Percentiles rank a stretch among this genome's conserved stretches.
Conservation (phyloP, 2,888 invertebrate genomes). For the Doris montereyensis region DNA sequence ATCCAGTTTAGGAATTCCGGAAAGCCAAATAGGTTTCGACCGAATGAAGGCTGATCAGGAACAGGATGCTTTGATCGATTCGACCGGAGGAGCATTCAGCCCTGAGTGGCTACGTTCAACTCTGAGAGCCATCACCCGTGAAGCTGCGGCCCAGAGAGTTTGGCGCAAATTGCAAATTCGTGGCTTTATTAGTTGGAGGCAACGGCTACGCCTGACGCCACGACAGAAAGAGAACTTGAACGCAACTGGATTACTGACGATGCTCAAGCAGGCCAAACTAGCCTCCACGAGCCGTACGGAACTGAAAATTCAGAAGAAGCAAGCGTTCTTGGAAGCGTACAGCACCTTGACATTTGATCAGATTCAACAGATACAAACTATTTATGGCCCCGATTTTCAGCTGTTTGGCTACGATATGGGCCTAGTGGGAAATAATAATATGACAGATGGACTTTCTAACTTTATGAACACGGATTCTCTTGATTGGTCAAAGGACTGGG, state of each 20-base stretch:
- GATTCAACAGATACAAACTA: not conserved
- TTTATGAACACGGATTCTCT: not conserved
- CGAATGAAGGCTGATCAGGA: not conserved
- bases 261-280: not conserved
- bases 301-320: slow-evolving; percentile 8
- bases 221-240: not conserved
- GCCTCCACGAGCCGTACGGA: not conserved
- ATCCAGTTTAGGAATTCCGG: not conserved
- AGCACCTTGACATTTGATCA: not conserved
- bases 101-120: not conserved
- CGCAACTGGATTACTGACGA: not conserved
- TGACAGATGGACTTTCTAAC: not conserved
- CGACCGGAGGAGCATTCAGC: slow-evolving; percentile 17
- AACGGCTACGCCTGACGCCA: not conserved
- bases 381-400: slow-evolving; percentile 23
- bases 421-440: no score
- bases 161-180: slow-evolving; percentile 33
- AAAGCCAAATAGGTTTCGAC: slow-evolving; percentile 13
- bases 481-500: slow-evolving; percentile 6
- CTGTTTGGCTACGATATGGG: slow-evolving; percentile 37
- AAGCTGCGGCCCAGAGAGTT: slow-evolving; percentile 10
- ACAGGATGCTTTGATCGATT: slow-evolving; percentile 26
- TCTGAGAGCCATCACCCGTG: not conserved
- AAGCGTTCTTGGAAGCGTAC: slow-evolving; percentile 22
- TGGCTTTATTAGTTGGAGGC: slow-evolving; percentile 29